Percentiles rank a stretch among this genome's conserved stretches.
Evolutionary conservation across 2,888 invertebrate genomes (phyloP).

Genomic region (Agrotis exclamationis): DNA sequence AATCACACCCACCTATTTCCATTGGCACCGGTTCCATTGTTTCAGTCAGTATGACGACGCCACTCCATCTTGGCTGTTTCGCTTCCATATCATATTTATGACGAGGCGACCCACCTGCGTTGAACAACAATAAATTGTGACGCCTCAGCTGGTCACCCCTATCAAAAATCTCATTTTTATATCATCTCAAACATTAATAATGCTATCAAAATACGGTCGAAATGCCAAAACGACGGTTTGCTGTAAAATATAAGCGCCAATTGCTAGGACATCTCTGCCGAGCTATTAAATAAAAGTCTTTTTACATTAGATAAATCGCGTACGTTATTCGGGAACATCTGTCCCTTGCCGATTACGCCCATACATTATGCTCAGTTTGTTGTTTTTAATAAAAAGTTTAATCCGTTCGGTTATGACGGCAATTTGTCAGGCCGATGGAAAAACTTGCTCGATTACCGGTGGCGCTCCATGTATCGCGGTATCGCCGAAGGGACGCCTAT

Average conservation of each 20-base stretch:
- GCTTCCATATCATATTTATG: slow-evolving; percentile 69
- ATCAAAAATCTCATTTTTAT: slow-evolving; percentile 88
- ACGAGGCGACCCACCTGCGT: slow-evolving; percentile 74
- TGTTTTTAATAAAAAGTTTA: slow-evolving; percentile 91
- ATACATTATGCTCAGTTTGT: slow-evolving; percentile 91
- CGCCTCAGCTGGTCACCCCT: slow-evolving; percentile 80
- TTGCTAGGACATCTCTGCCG: slow-evolving; percentile 87
- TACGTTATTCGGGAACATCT: slow-evolving; percentile 90
- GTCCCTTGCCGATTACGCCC: slow-evolving; percentile 90
- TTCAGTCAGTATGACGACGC: slow-evolving; percentile 73
- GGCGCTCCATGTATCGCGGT: slow-evolving; percentile 76
- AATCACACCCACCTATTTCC: slow-evolving; percentile 83
- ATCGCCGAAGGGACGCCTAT: slow-evolving; percentile 74
- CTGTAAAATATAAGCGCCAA: slow-evolving; percentile 87
- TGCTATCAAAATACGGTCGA: slow-evolving; percentile 84
- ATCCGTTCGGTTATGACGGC: slow-evolving; percentile 90
- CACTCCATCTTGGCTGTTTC: slow-evolving; percentile 73
- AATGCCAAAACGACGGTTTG: slow-evolving; percentile 85
- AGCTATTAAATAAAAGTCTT: slow-evolving; percentile 91
- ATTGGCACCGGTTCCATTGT: slow-evolving; percentile 83
- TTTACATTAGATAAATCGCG: slow-evolving; percentile 91
- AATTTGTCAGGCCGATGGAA: slow-evolving; percentile 90
- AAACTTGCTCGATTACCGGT: slow-evolving; percentile 89
- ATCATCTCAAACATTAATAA: slow-evolving; percentile 85
- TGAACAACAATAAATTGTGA: slow-evolving; percentile 82